Evolutionary conservation across 2,797 vertebrate species (phyloP), one percentile per base, ranked within the genome.

Genomic region (Scolopax rusticola): DNA sequence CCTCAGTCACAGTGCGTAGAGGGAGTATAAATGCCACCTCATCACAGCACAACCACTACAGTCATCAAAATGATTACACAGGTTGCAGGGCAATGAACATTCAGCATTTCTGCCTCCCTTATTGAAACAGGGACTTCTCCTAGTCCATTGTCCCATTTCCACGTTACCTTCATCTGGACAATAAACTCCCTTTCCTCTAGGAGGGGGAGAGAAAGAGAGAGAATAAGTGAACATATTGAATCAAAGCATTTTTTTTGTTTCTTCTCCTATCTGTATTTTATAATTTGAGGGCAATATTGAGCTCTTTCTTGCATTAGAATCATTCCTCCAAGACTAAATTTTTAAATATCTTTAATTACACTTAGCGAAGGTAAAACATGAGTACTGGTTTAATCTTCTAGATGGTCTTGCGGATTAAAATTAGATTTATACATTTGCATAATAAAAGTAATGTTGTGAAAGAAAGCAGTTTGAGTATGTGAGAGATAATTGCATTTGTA

Each of bases 271-370:
- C 45, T 94, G 3, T 69, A 50, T 61, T 84, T 95, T 89, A 68
- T 84, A 36, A 77, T 87, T 77, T 82, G 47, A 83, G 15, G 51
- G 32, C 28, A 54, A 21, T 41, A 50, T 78, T 4, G 8, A 81
- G 27, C 8, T 86, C 25, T 88, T 43, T n/a, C 32, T 89, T 88
- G 24, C 53, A n/a, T 85, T 89, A 77, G 85, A 93, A 90, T 89
- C 6, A 6, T 92, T 95, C 67, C 56, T 97, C 54, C 56, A 89
- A 83, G 32, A 54, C 24, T 90, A 86, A 85, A 74, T 87, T 89
- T 68, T 94, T 85, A 93, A 94, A 82, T 97, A 92, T 96, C 89
- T 98, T 98, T 98, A 98, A 98, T 98, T 98, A 98, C 97, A 97
- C 86, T 98, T 97, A 90, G 96, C 79, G 82, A 93, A 97, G 97